Conservation (phyloP, 2,797 vertebrate species). For the Artibeus lituratus region DNA sequence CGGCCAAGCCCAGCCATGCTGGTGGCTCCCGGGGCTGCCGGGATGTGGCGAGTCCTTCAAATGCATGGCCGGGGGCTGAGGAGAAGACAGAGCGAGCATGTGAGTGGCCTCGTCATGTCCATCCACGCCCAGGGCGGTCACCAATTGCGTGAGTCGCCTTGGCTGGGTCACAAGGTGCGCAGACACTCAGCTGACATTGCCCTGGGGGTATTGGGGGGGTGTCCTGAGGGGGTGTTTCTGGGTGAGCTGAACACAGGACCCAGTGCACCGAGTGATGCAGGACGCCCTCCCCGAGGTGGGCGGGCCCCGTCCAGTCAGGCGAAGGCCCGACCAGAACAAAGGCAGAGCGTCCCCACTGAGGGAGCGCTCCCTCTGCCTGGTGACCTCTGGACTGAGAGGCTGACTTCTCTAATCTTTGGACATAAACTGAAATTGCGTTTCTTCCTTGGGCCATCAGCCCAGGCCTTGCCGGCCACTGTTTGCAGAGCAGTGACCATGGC, state of each 20-base stretch:
- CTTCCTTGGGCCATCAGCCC: fast-evolving
- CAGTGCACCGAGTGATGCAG: background rate
- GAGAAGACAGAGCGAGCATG: fast-evolving
- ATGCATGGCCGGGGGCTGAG: background rate
- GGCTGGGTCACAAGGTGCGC: too few relatives aligned
- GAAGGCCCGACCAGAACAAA: background rate
- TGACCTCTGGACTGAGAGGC: background rate
- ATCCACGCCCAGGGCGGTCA: fast-evolving
- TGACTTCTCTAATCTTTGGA: background rate
- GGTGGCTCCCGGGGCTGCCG: background rate
- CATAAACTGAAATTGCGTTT: too few relatives aligned
- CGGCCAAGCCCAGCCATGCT: slow-evolving; percentile 71
- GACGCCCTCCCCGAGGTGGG: fast-evolving
- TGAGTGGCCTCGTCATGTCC: background rate
- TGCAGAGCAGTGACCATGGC: background rate
- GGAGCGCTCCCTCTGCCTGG: background rate
- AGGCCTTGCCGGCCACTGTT: too few relatives aligned
- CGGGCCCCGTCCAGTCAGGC: background rate
- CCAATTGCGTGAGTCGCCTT: too few relatives aligned
- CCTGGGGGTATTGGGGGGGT: background rate
- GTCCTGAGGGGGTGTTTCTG: background rate
- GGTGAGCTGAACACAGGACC: background rate
- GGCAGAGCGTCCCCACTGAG: too few relatives aligned
- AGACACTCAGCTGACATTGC: fast-evolving
- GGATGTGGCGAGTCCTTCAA: background rate